Evolutionary conservation across 2,113 vertebrate genomes (phyloP).

Genomic region (Apistogramma diplotaenia): DNA sequence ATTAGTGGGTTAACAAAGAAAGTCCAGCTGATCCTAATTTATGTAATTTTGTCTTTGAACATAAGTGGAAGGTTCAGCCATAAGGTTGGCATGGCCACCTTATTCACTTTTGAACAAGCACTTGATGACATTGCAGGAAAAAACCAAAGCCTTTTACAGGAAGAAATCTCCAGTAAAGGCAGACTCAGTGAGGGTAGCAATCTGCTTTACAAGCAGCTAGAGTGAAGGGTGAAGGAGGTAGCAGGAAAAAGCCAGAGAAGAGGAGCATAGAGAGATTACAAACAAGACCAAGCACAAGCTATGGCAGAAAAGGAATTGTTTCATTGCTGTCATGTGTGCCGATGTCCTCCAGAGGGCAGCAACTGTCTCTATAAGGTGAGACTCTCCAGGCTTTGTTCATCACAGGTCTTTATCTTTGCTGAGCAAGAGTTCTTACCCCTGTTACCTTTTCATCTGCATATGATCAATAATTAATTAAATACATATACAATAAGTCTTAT

Average conservation of each 20-base stretch:
- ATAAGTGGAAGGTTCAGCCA: neutral
- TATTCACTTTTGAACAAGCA: neutral
- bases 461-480: neutral
- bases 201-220: neutral
- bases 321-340: neutral
- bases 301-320: neutral
- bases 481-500: neutral
- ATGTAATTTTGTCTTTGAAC: no score
- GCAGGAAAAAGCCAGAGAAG: neutral
- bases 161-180: neutral
- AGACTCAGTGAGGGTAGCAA: neutral
- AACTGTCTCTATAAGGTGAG: neutral
- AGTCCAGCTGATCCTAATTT: no score
- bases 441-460: neutral
- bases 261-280: neutral
- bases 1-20: no score
- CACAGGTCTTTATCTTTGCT: neutral
- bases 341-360: conserved; percentile 62
- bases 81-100: neutral
- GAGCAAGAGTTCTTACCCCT: neutral
- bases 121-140: neutral
- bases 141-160: neutral
- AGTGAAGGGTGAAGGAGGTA: neutral
- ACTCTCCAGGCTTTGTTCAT: neutral
- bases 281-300: neutral